Conservation (phyloP, 2,888 invertebrate species). For the Phragmatobia fuliginosa region DNA sequence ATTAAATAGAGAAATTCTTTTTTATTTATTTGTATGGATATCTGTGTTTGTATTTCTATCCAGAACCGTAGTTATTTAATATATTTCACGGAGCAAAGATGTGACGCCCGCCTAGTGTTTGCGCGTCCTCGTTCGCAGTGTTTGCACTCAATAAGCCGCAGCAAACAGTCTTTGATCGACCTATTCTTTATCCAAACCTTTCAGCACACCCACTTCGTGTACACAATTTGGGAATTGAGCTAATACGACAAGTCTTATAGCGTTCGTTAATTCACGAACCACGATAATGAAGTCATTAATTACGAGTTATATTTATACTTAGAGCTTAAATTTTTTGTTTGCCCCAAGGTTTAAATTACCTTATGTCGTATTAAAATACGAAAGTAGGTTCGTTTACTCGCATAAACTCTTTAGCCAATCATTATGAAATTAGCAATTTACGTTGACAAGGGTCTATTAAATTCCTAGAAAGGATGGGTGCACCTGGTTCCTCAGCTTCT, state of each 20-base stretch:
- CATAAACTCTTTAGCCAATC: neutral
- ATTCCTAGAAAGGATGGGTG: neutral
- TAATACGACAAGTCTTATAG: neutral
- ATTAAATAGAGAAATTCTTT: no score
- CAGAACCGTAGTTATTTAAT: conserved; percentile 47
- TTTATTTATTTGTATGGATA: no score
- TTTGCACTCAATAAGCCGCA: conserved; percentile 74
- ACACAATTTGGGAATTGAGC: neutral
- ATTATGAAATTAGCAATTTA: neutral
- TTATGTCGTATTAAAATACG: neutral
- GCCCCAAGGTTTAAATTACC: neutral
- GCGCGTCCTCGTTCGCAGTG: conserved; percentile 52
- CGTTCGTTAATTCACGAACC: neutral
- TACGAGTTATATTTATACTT: neutral
- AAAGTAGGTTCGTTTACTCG: neutral
- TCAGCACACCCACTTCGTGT: conserved; percentile 30
- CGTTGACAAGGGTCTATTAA: neutral
- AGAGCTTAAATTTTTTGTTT: neutral
- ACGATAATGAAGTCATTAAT: neutral
- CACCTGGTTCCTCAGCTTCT: neutral
- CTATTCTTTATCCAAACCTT: conserved; percentile 57
- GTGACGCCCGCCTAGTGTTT: conserved; percentile 51
- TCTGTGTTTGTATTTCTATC: neutral
- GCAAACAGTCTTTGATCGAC: conserved; percentile 65
- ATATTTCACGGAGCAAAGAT: conserved; percentile 56